phyloP scores from a whole-genome alignment of 64 coral and sea anemone genomes.

The Stylophora pistillata region DNA sequence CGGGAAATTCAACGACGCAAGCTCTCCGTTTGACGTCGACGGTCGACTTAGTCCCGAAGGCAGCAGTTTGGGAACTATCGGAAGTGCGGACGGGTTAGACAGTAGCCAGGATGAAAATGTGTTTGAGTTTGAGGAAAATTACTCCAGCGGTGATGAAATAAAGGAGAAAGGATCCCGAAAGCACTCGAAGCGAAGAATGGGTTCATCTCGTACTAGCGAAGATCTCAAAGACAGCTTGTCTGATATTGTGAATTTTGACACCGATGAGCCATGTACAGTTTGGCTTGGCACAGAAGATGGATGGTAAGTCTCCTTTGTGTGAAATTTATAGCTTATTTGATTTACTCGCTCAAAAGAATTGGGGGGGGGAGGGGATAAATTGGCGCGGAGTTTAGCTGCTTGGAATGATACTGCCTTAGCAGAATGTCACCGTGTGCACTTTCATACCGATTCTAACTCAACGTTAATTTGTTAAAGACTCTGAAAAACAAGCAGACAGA shows the following conservation, averaged over 20 bases:
- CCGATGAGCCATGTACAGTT: constrained; percentile 76
- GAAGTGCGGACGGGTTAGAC: constrained; percentile 72
- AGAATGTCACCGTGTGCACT: too few species aligned
- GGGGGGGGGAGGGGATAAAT: too few species aligned
- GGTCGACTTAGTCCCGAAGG: constrained; percentile 94
- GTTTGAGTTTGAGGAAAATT: constrained; percentile 78
- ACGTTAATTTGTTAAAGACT: too few species aligned
- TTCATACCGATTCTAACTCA: too few species aligned
- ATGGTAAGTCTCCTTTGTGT: constrained; percentile 56
- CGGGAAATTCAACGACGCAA: constrained; percentile 64
- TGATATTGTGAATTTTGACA: constrained; percentile 72
- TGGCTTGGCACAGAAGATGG: constrained; percentile 99
- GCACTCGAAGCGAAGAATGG: constrained; percentile 68
- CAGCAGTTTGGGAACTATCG: constrained; percentile 87
- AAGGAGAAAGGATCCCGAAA: constrained; percentile 77
- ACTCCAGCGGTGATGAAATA: constrained; percentile 80
- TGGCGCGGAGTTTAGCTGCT: too few species aligned
- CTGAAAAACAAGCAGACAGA: too few species aligned
- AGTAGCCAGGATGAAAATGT: constrained; percentile 64
- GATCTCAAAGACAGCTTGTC: constrained; percentile 71
- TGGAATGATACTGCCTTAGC: too few species aligned
- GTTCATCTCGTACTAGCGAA: constrained; percentile 30
- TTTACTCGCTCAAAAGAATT: too few species aligned
- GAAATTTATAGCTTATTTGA: background rate
- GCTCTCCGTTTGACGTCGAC: constrained; percentile 76